Conservation (phyloP, 2,113 vertebrate genomes). For the Tursiops truncatus region DNA sequence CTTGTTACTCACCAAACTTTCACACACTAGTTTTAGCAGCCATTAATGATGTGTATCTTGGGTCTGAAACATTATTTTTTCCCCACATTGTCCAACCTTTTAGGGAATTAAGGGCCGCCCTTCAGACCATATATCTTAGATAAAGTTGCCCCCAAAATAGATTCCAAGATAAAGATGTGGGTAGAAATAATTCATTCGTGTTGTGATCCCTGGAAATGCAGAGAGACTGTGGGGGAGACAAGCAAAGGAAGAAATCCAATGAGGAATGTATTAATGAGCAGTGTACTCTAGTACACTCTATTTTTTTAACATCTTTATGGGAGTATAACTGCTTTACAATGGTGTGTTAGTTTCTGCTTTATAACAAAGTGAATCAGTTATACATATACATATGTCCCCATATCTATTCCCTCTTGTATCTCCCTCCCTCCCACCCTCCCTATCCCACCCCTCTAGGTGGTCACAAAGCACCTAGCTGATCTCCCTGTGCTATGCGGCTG, state of each 20-base stretch:
- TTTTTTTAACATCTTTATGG: not conserved
- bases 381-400: not conserved
- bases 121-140: not conserved
- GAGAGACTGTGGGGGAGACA: not conserved
- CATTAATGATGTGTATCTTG: not conserved
- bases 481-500: too few relatives aligned
- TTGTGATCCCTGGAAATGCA: not conserved
- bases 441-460: too few relatives aligned
- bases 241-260: not conserved
- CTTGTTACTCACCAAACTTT: not conserved
- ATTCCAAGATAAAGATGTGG: not conserved
- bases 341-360: not conserved
- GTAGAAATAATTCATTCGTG: not conserved
- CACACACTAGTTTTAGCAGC: not conserved
- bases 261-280: not conserved
- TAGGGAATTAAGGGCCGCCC: not conserved
- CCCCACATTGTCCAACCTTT: not conserved
- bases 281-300: not conserved
- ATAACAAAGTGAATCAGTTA: not conserved
- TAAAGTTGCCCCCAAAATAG: not conserved
- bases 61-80: not conserved
- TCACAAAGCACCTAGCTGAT: too few relatives aligned
- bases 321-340: not conserved
- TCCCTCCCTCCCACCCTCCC: too few relatives aligned
- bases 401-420: too few relatives aligned